Evolutionary conservation across 1,140 invertebrate genomes (phyloP), one percentile per base, ranked within the genome.

Genomic region (Sitophilus oryzae): DNA sequence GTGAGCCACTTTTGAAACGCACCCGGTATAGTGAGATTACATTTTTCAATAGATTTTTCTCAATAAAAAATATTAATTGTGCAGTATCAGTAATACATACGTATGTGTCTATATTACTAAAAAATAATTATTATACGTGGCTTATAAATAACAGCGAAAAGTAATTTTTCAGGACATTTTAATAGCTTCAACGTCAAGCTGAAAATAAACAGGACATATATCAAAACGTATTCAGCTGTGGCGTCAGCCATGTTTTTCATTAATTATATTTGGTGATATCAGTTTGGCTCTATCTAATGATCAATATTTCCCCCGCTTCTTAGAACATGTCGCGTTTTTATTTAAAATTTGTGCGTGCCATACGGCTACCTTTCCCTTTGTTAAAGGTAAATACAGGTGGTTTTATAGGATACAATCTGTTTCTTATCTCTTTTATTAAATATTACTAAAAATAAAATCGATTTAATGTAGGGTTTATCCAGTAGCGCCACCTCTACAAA

Each of bases 221-320:
- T n/a, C n/a, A n/a, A n/a, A n/a, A n/a, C n/a, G n/a, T n/a, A n/a
- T n/a, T n/a, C n/a, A n/a, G 25, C 66, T 63, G 58, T 60, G 62
- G 60, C 65, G 63, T 63, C 66, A 64, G 64, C 66, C 66, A 66
- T 65, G 63, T 66, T 67, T 41, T 66, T 62, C 64, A 68, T 68
- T 68, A 62, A 68, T 68, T 68, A 66, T 68, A 60, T 66, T 67
- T 68, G 5, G 25, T 11, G 25, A 65, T 64, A 66, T 60, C 62
- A 61, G 54, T 62, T 63, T 59, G 64, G 62, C 56, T 67, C 64
- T 67, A 67, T 67, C 61, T 66, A 52, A 63, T 69, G 65, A 69
- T 69, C 66, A 69, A 67, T 69, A 69, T 62, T 67, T 66, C 59
- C 63, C 58, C 64, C 55, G 49, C 52, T 65, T 64, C 59, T 59